Percentiles rank a stretch among this genome's conserved stretches.
Conservation (phyloP, 2,113 vertebrate species). For the Mugil cephalus region DNA sequence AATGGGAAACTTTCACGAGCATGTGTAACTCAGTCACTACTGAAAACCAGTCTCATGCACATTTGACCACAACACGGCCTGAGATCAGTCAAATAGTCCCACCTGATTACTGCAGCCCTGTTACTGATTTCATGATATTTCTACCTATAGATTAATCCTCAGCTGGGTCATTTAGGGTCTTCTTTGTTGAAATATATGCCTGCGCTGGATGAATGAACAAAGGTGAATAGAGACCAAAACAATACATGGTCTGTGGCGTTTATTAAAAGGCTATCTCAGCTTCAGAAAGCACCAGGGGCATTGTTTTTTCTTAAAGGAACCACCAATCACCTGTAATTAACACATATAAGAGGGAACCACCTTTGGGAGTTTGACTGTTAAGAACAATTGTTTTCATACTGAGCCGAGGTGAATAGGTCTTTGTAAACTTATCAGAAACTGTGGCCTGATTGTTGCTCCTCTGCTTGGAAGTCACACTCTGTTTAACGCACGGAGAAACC, state of each 20-base stretch:
- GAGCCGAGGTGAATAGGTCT: slow-evolving; percentile 45
- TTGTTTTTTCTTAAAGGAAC: slow-evolving; percentile 35
- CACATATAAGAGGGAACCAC: slow-evolving; percentile 24
- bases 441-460: slow-evolving; percentile 24
- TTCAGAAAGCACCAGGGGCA: slow-evolving; percentile 23
- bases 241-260: slow-evolving; percentile 40
- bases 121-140: slow-evolving; percentile 1
- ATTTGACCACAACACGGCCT: no score
- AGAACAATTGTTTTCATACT: slow-evolving; percentile 29
- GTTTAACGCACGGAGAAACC: slow-evolving; percentile 50
- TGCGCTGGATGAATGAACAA: slow-evolving; percentile 35
- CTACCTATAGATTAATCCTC: slow-evolving; percentile 1
- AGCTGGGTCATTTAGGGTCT: slow-evolving; percentile 33
- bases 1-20: slow-evolving; percentile 32
- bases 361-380: slow-evolving; percentile 32
- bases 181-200: slow-evolving; percentile 21
- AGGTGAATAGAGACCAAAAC: slow-evolving; percentile 32
- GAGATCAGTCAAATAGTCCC: no score
- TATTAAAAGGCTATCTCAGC: slow-evolving; percentile 21
- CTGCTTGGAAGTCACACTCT: slow-evolving; percentile 32
- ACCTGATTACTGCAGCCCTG: no score
- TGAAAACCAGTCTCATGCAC: no score
- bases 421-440: slow-evolving; percentile 47
- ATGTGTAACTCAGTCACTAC: not conserved
- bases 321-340: slow-evolving; percentile 51